These are phyloP conservation scores for Sporophila hypoxantha DNA, from an alignment of 2,113 vertebrate species.

Conservation along the genomic window DNA sequence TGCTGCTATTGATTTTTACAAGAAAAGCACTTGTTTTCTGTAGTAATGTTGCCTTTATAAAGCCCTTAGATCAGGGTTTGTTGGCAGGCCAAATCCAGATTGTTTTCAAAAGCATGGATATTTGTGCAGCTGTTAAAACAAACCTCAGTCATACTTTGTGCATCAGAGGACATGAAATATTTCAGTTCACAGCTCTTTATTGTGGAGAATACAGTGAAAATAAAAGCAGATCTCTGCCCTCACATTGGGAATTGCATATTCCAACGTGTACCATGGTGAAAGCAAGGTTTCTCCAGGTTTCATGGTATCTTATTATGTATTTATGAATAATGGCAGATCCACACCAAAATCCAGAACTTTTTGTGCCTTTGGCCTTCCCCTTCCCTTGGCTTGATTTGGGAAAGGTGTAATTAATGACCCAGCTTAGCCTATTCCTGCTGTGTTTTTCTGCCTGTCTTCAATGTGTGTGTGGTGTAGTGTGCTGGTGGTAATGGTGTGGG, in stretches of 20 bases:
- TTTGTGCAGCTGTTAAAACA: constrained; percentile 49
- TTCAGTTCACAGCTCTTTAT: neutral
- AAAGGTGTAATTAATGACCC: neutral
- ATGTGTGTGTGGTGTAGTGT: neutral
- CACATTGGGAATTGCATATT: neutral
- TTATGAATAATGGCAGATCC: neutral
- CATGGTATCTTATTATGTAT: neutral
- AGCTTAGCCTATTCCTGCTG: neutral
- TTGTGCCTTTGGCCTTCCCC: neutral
- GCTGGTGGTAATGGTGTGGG: neutral
- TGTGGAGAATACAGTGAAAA: neutral
- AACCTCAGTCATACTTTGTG: neutral
- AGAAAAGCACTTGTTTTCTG: constrained; percentile 20
- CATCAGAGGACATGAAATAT: neutral
- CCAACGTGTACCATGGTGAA: neutral
- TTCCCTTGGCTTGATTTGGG: neutral
- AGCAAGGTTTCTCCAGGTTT: neutral
- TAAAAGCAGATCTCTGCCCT: neutral
- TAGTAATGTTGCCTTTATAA: constrained; percentile 24
- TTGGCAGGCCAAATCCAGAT: constrained; percentile 26
- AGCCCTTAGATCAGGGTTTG: constrained; percentile 23
- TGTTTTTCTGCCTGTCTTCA: neutral
- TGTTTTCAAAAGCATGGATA: constrained; percentile 22
- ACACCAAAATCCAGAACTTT: neutral
- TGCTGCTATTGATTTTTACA: constrained; percentile 34